These are phyloP conservation scores for Trichogramma dendrolimi DNA, from an alignment of 2,888 invertebrate species.

Conservation along the genomic window DNA sequence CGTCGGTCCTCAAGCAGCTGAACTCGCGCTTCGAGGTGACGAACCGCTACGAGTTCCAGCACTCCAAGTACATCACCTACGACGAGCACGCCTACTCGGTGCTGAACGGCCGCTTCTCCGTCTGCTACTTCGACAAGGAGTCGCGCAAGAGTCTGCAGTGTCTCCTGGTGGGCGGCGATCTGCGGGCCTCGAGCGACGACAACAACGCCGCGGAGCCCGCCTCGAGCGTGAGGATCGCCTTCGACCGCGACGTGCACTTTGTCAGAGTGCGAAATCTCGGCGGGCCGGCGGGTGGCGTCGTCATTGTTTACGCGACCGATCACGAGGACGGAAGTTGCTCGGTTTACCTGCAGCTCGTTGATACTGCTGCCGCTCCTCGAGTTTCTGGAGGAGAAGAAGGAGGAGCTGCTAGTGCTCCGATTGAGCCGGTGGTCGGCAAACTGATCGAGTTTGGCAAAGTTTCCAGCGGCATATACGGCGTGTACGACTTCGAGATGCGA, in stretches of 20 bases:
- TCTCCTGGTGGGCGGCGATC: neutral
- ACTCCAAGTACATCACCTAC: neutral
- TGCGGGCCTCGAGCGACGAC: neutral
- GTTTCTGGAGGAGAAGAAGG: no score
- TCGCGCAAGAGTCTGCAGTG: neutral
- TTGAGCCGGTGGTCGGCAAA: neutral
- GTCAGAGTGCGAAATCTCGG: neutral
- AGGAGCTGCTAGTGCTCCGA: no score
- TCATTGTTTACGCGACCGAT: neutral
- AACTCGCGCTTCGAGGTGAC: neutral
- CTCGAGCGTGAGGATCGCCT: neutral
- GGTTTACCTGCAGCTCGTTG: neutral
- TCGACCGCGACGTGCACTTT: neutral
- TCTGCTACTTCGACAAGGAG: neutral
- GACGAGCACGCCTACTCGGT: neutral
- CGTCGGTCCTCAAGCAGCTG: neutral
- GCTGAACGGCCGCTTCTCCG: neutral
- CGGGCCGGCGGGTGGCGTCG: neutral
- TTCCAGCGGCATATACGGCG: neutral
- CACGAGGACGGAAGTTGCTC: neutral
- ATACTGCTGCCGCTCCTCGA: neutral
- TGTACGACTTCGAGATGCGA: slow-evolving; percentile 1
- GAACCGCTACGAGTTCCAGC: neutral
- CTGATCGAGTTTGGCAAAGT: neutral
- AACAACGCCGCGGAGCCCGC: neutral